Evolutionary conservation across 2,113 vertebrate genomes (phyloP).

Genomic region (Sphyrna mokarran): DNA sequence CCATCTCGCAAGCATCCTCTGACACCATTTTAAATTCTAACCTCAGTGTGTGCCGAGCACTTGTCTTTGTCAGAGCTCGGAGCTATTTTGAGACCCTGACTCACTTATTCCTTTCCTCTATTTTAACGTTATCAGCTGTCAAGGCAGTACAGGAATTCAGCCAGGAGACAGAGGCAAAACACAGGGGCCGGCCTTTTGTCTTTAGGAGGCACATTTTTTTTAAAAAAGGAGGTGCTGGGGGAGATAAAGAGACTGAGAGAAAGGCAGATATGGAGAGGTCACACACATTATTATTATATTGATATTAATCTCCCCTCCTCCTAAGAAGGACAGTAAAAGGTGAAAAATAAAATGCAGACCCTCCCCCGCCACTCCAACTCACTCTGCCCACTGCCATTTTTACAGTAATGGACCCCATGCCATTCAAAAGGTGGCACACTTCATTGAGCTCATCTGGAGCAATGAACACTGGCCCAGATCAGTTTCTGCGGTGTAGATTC

Average conservation of each 20-base stretch:
- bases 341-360: neutral
- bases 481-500: neutral
- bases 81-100: constrained; percentile 28
- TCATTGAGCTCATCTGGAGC: neutral
- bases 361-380: neutral
- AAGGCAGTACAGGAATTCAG: neutral
- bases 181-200: constrained; percentile 1
- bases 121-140: constrained; percentile 14
- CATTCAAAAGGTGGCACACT: neutral
- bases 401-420: no score
- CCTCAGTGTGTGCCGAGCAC: neutral
- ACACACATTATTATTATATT: neutral
- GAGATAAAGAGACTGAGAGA: neutral
- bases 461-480: neutral
- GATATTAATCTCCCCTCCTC: neutral
- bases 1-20: neutral
- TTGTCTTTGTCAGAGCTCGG: constrained; percentile 3
- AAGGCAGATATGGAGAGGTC: neutral
- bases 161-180: neutral
- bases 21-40: neutral
- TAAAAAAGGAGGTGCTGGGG: no score
- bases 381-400: neutral
- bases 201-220: neutral
- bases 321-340: neutral
- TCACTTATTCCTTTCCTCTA: constrained; percentile 22